A percentile compares a stretch with the other conserved stretches of the same genome.
phyloP scores from a whole-genome alignment of 2,113 vertebrate genomes.

The Ochotona princeps region DNA sequence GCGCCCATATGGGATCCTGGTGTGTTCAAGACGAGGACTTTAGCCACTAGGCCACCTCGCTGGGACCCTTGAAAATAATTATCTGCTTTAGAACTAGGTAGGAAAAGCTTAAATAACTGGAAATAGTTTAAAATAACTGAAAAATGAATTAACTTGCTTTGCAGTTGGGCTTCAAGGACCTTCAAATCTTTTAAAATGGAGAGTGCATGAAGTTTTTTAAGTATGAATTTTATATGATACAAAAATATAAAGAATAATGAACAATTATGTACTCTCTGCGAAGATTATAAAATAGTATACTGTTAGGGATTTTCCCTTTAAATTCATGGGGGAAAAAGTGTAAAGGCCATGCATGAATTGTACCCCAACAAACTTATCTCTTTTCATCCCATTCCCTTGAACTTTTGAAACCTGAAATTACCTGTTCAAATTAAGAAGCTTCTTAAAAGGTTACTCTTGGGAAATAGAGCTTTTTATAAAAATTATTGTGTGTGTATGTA shows the following conservation, averaged over 20 bases:
- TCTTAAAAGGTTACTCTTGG: background rate
- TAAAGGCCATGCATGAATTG: too few relatives aligned
- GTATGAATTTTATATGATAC: background rate
- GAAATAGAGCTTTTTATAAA: background rate
- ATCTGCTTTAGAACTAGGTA: background rate
- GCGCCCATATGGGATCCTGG: too few relatives aligned
- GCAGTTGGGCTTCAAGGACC: background rate
- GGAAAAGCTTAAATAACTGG: background rate
- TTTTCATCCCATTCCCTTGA: too few relatives aligned
- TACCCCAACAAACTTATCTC: too few relatives aligned
- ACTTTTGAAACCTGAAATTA: background rate
- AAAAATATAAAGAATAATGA: background rate
- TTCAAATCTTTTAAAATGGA: slow-evolving; percentile 21
- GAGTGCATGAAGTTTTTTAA: background rate
- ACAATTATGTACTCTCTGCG: background rate
- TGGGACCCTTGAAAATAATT: background rate
- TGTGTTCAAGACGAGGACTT: too few relatives aligned
- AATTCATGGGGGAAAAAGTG: too few relatives aligned
- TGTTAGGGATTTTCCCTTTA: background rate
- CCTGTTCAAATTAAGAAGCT: background rate
- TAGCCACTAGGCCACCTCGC: too few relatives aligned
- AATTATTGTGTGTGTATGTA: background rate
- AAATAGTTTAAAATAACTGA: background rate
- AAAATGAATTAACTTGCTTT: slow-evolving; percentile 20
- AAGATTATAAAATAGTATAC: background rate